phyloP scores from a whole-genome alignment of 2,888 invertebrate genomes.

The Pecten maximus region DNA sequence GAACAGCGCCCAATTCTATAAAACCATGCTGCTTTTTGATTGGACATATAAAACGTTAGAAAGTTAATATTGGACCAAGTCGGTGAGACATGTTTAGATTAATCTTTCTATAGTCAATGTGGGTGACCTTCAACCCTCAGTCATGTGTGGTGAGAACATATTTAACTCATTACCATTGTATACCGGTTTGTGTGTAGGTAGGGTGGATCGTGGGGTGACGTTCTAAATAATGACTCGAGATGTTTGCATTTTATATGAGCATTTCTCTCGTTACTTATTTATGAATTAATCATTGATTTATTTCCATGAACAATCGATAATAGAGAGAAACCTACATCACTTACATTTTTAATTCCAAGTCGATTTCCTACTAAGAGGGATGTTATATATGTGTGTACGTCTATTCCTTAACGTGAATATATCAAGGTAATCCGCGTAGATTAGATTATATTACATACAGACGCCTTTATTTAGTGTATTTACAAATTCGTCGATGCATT shows the following conservation, averaged over 20 bases:
- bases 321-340: too few relatives aligned
- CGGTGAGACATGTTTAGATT: not conserved
- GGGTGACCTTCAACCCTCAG: not conserved
- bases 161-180: not conserved
- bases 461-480: too few relatives aligned
- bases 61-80: not conserved
- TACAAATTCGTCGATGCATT: too few relatives aligned
- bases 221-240: not conserved
- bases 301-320: not conserved
- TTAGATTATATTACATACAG: too few relatives aligned
- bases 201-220: not conserved
- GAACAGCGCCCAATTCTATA: conserved; percentile 8
- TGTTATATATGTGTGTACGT: too few relatives aligned
- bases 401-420: too few relatives aligned
- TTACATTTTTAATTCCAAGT: too few relatives aligned
- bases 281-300: not conserved
- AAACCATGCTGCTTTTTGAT: not conserved
- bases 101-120: not conserved
- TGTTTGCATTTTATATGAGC: not conserved
- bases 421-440: too few relatives aligned
- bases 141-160: not conserved
- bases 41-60: not conserved
- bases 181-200: not conserved
- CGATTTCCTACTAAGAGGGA: too few relatives aligned
- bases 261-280: not conserved